Percentiles rank a stretch among this genome's conserved stretches.
Conservation (phyloP, 2,888 invertebrate genomes). For the Melolontha melolontha region DNA sequence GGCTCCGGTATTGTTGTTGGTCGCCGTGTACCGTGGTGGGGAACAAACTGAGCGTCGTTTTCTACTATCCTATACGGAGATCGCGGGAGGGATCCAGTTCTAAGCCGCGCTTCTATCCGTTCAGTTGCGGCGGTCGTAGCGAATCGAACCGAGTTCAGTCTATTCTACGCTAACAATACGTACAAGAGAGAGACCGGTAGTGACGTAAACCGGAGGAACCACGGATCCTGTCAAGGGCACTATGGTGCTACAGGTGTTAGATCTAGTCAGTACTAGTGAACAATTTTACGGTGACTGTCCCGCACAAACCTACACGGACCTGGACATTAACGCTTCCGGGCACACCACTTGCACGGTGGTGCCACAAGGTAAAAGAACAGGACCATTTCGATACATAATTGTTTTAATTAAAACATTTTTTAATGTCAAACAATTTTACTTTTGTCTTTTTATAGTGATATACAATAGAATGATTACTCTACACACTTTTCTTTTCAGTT, state of each 20-base stretch:
- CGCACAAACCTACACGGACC: constrained; percentile 61
- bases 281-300: constrained; percentile 78
- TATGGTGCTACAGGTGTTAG: constrained; percentile 83
- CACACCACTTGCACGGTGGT: constrained; percentile 65
- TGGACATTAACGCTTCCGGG: constrained; percentile 64
- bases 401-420: neutral
- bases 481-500: no score
- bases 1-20: constrained; percentile 37
- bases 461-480: no score
- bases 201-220: constrained; percentile 57
- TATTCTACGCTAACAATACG: constrained; percentile 2
- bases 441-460: no score
- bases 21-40: constrained; percentile 36
- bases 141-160: no score
- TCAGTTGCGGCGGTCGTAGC: constrained; percentile 48
- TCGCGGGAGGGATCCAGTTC: constrained; percentile 44
- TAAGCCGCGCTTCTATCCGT: constrained; percentile 49
- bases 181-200: constrained; percentile 51
- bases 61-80: constrained; percentile 34
- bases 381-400: constrained; percentile 9
- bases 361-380: constrained; percentile 58
- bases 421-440: no score
- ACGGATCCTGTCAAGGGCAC: constrained; percentile 70
- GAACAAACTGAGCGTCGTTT: constrained; percentile 37
- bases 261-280: constrained; percentile 73